These are phyloP conservation scores for Fopius arisanus DNA, from an alignment of 1,140 invertebrate species.

Conservation along the genomic window DNA sequence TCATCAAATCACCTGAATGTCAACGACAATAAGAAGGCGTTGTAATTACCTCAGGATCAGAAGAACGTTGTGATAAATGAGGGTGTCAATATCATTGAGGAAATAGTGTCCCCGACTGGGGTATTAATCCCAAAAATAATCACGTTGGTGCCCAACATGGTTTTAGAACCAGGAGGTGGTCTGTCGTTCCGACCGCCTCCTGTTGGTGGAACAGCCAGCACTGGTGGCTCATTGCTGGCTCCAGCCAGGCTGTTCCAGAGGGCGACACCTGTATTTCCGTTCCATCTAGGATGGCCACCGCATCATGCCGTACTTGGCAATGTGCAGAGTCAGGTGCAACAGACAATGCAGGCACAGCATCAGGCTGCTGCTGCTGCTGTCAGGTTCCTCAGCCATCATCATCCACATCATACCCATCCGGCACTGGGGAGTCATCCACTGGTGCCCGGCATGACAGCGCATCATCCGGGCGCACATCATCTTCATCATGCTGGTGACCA, in stretches of 20 bases:
- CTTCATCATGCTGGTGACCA: constrained; percentile 58
- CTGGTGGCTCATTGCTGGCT: constrained; percentile 55
- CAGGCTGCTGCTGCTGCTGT: constrained; percentile 57
- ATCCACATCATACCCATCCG: constrained; percentile 59
- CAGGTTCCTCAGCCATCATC: constrained; percentile 58
- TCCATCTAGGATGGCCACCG: constrained; percentile 61
- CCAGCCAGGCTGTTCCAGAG: constrained; percentile 59
- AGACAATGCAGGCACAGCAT: constrained; percentile 58
- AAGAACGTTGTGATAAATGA: constrained; percentile 14
- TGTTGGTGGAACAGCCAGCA: constrained; percentile 52
- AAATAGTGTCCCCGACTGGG: neutral
- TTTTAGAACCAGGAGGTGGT: constrained; percentile 63
- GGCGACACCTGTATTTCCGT: constrained; percentile 61
- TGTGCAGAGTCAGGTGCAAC: constrained; percentile 60
- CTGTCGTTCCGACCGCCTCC: constrained; percentile 63
- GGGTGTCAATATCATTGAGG: neutral
- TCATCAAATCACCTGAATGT: neutral
- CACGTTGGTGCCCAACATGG: constrained; percentile 64
- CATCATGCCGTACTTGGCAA: constrained; percentile 61
- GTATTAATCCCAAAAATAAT: constrained; percentile 9
- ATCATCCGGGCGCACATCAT: constrained; percentile 57
- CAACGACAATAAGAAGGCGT: neutral
- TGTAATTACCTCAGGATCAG: neutral
- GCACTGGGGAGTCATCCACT: constrained; percentile 57
- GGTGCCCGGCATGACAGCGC: constrained; percentile 53